Evolutionary conservation across 2,113 vertebrate species (phyloP).

Genomic region (Leuciscus idus): DNA sequence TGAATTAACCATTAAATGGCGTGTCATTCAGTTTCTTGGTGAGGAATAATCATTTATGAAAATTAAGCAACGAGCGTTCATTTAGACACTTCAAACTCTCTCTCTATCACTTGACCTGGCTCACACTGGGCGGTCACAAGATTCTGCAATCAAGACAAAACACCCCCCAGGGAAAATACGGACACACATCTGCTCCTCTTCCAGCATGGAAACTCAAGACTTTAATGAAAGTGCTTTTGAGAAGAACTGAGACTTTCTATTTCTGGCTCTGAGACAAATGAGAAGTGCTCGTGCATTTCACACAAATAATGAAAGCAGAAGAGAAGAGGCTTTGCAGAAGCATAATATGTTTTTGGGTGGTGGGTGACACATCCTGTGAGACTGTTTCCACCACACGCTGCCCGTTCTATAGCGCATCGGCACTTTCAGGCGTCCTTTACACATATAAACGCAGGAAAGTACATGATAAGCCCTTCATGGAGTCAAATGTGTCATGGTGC

Average conservation of each 20-base stretch:
- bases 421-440: background rate
- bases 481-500: background rate
- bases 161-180: background rate
- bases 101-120: conserved; percentile 5
- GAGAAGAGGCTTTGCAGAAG: conserved; percentile 28
- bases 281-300: background rate
- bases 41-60: conserved; percentile 4
- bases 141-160: conserved; percentile 8
- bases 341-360: background rate
- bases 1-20: conserved; percentile 10
- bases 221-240: conserved; percentile 29
- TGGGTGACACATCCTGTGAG: conserved; percentile 13
- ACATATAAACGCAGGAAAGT: background rate
- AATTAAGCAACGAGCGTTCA: background rate
- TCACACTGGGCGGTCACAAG: conserved; percentile 3
- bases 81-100: background rate
- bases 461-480: background rate
- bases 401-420: background rate
- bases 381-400: background rate
- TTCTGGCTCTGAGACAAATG: conserved; percentile 7
- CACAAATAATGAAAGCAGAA: conserved; percentile 40
- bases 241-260: conserved; percentile 43
- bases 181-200: conserved; percentile 29
- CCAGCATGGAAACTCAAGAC: conserved; percentile 25
- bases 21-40: background rate